Evolutionary conservation across 2,113 vertebrate species (phyloP), one percentile per base, ranked within the genome.

Genomic region (Oenanthe melanoleuca): DNA sequence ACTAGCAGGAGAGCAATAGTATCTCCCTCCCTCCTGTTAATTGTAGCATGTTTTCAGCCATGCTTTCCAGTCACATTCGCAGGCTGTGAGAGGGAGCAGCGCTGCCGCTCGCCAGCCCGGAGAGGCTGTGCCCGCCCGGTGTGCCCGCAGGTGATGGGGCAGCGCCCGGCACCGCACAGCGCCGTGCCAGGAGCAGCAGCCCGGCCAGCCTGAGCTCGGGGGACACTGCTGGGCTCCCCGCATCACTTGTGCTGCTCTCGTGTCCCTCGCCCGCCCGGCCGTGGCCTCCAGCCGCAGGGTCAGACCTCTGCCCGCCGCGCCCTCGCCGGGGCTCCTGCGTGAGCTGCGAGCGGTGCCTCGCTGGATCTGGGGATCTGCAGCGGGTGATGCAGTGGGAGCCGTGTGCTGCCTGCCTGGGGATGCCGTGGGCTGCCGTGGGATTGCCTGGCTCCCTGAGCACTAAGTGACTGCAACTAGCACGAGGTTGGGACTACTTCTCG

Each of bases 41-140:
- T 96, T 96, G 95, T 97, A 94, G 85, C 89, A 80, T 96, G 92
- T 96, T 94, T 95, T 93, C 96, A 95, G 95, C 95, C 92, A 34
- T 90, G 94, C 96, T 96, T 94, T 94, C 95, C 96, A 97, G 95
- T 96, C 96, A 96, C 96, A 97, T 95, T 97, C 82, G 59, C 96
- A 83, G 93, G 79, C 94, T 86, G 93, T 47, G 74, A 69, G 93
- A 66, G 60, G 72, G 79, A 95, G 93, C 95, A 14, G 92, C 1
- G 31, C 93, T 60, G 79, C 16, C 72, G 85, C 90, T 67, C 2
- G 14, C 40, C 3, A 2, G 56, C 86, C 26, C 53, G 29, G 29
- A 33, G 53, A 49, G 52, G 26, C 5, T n/a, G 23, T 29, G 49
- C 49, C 49, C 67, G 66, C 16, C 1, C 28, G 1, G 31, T 26